Conservation (phyloP, 2,888 invertebrate species). For the Phortica magna region DNA sequence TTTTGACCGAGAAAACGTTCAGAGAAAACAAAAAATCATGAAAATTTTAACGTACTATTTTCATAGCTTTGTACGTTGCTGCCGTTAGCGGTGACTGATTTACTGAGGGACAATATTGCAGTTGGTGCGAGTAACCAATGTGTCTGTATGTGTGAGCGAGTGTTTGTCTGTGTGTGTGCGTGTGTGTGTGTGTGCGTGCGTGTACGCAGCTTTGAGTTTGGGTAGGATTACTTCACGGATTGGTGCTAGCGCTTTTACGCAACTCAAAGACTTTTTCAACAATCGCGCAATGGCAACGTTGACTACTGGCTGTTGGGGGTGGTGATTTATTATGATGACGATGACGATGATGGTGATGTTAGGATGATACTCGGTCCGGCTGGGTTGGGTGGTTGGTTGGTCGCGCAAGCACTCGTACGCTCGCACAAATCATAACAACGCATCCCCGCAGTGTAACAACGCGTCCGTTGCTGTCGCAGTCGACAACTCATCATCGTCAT, state of each 20-base stretch:
- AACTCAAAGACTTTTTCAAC: background rate
- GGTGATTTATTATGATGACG: constrained; percentile 41
- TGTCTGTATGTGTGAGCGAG: constrained; percentile 12
- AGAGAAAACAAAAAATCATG: background rate
- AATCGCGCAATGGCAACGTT: constrained; percentile 51
- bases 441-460: constrained; percentile 47
- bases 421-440: constrained; percentile 65
- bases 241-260: background rate
- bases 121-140: background rate
- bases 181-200: constrained; percentile 6
- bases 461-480: constrained; percentile 59
- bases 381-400: background rate
- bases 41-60: background rate
- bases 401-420: background rate
- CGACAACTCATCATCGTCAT: constrained; percentile 56
- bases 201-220: constrained; percentile 45
- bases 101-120: background rate
- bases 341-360: constrained; percentile 43
- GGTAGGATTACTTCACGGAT: constrained; percentile 62
- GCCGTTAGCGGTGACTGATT: background rate
- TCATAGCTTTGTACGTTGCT: background rate
- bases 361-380: constrained; percentile 1
- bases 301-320: constrained; percentile 39
- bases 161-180: background rate
- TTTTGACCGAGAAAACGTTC: constrained; percentile 35